Evolutionary conservation across 2,797 vertebrate genomes (phyloP).

Genomic region (Acanthornis magna): DNA sequence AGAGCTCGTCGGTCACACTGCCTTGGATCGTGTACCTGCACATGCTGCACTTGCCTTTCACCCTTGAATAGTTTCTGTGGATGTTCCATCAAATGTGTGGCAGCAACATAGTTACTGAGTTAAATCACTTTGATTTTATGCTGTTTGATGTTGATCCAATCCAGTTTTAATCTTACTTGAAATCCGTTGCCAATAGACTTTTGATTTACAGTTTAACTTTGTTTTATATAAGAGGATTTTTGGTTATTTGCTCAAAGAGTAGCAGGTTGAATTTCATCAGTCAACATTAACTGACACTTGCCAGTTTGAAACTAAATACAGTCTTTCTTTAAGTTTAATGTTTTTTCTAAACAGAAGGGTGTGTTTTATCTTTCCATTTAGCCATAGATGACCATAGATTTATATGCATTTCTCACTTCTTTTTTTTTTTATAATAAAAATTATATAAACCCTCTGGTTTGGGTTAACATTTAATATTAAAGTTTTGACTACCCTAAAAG

Average conservation of each 20-base stretch:
- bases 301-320: background rate
- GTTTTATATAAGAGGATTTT: background rate
- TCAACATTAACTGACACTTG: background rate
- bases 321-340: background rate
- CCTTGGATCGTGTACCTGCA: fast-evolving
- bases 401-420: background rate
- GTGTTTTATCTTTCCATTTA: background rate
- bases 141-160: background rate
- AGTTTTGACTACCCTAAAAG: background rate
- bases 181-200: background rate
- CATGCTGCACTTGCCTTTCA: background rate
- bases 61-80: background rate
- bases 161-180: background rate
- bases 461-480: background rate
- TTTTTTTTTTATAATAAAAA: background rate
- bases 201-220: background rate
- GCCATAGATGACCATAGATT: background rate
- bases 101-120: background rate
- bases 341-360: background rate
- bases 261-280: background rate
- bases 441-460: background rate
- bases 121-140: background rate
- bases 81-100: background rate
- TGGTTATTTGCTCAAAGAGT: background rate
- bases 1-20: background rate